Conservation (phyloP, 2,113 vertebrate genomes). For the Prochilodus magdalenae region DNA sequence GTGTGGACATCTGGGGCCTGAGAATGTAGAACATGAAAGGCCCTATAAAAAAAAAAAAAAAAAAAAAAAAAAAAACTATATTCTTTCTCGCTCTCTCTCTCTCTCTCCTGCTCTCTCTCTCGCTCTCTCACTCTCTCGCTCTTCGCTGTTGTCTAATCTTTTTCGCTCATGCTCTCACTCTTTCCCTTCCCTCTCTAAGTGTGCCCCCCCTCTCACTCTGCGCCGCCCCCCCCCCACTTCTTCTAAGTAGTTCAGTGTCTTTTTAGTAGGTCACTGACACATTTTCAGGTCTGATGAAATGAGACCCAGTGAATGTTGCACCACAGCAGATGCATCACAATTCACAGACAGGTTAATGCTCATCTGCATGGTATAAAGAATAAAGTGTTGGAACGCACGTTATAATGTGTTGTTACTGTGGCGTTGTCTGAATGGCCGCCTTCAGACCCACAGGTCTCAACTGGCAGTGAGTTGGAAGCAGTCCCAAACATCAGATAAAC, state of each 20-base stretch:
- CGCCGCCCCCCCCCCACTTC: not conserved
- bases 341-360: not conserved
- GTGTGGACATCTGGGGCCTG: constrained; percentile 53
- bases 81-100: not conserved
- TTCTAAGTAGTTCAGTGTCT: constrained; percentile 64
- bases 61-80: too few relatives aligned
- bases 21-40: constrained; percentile 45
- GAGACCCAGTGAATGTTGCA: constrained; percentile 18
- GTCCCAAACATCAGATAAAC: not conserved
- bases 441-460: not conserved
- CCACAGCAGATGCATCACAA: not conserved
- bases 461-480: not conserved
- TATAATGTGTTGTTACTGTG: too few relatives aligned
- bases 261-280: constrained; percentile 55
- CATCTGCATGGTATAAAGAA: not conserved
- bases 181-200: not conserved
- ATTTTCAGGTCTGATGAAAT: constrained; percentile 33
- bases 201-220: not conserved
- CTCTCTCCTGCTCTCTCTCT: not conserved
- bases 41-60: not conserved
- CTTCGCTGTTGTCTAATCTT: not conserved
- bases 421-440: too few relatives aligned
- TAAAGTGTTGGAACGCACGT: too few relatives aligned
- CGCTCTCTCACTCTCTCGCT: not conserved
- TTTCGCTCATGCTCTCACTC: not conserved